Percentiles rank a stretch among this genome's conserved stretches.
These are phyloP conservation scores for Sardinella longiceps DNA, from an alignment of 2,797 vertebrate species.

Conservation along the genomic window DNA sequence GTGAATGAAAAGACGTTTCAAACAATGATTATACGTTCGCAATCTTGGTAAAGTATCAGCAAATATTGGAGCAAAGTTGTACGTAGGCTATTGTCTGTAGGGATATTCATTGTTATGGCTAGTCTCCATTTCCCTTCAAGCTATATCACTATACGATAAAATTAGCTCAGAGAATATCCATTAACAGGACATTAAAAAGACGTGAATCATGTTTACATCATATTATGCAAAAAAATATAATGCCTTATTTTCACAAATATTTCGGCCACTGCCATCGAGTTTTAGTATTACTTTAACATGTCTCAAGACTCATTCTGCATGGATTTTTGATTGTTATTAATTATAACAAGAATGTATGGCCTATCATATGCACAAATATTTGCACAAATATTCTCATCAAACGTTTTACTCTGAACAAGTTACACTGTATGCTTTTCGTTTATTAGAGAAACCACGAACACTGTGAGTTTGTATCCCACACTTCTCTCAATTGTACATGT, in stretches of 20 bases:
- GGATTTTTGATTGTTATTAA: neutral
- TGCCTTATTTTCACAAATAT: neutral
- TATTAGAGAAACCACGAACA: neutral
- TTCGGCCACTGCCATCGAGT: neutral
- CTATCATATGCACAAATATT: neutral
- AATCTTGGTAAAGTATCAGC: neutral
- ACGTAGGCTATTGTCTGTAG: neutral
- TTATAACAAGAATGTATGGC: neutral
- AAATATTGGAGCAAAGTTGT: neutral
- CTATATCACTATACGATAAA: neutral
- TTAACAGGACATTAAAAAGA: neutral
- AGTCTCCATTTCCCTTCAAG: neutral
- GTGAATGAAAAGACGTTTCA: neutral
- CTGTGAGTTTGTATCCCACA: conserved; percentile 7
- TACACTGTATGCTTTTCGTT: neutral
- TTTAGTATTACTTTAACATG: neutral
- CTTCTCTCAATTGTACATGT: neutral
- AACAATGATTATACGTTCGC: neutral
- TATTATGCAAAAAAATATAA: conserved; percentile 2
- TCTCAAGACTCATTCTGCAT: neutral
- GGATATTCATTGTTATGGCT: neutral
- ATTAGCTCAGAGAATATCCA: neutral
- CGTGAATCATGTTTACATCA: conserved; percentile 6
- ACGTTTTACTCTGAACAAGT: neutral
- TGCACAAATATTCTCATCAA: neutral